These are phyloP conservation scores for Zaprionus capensis DNA, from an alignment of 1,140 invertebrate genomes.

Conservation along the genomic window DNA sequence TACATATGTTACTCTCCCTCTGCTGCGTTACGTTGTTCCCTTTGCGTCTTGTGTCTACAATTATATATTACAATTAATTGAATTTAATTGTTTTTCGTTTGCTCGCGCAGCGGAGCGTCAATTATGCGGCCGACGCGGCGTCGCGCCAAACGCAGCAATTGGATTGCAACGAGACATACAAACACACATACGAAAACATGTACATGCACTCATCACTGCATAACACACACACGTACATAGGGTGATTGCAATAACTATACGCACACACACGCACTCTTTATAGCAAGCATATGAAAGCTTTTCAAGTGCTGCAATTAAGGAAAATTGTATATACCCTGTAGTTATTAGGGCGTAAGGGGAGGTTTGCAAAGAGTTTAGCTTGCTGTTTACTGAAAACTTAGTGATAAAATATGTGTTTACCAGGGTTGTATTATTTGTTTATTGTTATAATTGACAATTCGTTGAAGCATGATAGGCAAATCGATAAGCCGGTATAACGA, in stretches of 20 bases:
- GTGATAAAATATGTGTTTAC: background rate
- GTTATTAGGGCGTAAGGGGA: background rate
- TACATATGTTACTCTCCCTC: constrained; percentile 18
- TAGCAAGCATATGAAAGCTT: constrained; percentile 32
- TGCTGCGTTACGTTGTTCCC: background rate
- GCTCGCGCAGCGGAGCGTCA: constrained; percentile 68
- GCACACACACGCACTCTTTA: constrained; percentile 9
- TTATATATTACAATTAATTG: constrained; percentile 73
- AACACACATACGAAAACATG: constrained; percentile 4
- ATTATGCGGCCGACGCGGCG: constrained; percentile 52
- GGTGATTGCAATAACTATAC: constrained; percentile 2
- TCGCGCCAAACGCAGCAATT: constrained; percentile 64
- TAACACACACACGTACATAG: background rate
- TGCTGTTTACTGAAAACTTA: background rate
- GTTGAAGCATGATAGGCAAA: too few relatives aligned
- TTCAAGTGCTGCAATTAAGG: constrained; percentile 42
- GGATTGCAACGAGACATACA: constrained; percentile 64
- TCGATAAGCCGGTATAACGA: too few relatives aligned
- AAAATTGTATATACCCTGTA: constrained; percentile 37
- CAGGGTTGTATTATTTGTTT: too few relatives aligned
- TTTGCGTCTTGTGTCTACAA: constrained; percentile 35
- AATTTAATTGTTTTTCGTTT: constrained; percentile 80
- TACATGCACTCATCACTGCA: constrained; percentile 16
- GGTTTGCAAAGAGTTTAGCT: background rate
- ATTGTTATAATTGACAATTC: too few relatives aligned